Evolutionary conservation across 2,797 vertebrate species (phyloP), one percentile per base, ranked within the genome.

Genomic region (Leptoclinus maculatus): DNA sequence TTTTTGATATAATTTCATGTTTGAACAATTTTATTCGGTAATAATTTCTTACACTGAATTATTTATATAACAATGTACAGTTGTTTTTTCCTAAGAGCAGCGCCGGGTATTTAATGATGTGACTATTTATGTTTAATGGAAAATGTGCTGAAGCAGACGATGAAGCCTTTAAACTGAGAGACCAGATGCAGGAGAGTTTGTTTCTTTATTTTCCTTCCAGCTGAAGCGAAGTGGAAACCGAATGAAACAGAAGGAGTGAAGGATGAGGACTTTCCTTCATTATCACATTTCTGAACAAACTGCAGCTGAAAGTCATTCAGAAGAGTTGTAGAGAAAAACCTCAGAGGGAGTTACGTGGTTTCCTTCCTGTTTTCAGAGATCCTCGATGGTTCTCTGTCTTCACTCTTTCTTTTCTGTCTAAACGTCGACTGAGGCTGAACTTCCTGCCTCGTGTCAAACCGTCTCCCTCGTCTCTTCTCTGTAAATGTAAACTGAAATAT

Each of bases 281-380:
- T 9, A 11, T 53, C 51, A 25, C 51, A 53, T 29, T 56, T 56
- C 27, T 56, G 25, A 29, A 7, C 53, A 56, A 56, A 29, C 53
- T 56, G 25, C 27, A 54, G 27, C 27, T 32, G 54, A 57, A 17
- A 27, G 53, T 56, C 53, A 56, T 29, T 59, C 32, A 36, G 10
- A 38, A 14, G 19, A 34, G 32, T 34, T 29, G 27, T 19, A 10
- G 17, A 19, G 11, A 17, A 32, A 58, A 10, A 16, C 8, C 2
- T 34, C 17, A 5, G 29, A 34, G 2, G 6, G 57, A 23, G 14
- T 62, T 17, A 4, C 12, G 34, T 41, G n/a, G 59, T 41, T 25
- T 62, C 59, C 59, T 62, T 62, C 59, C 59, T 62, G 59, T 62
- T 62, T 39, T 17, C 59, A 16, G n/a, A 41, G 59, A 16, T 62